These are phyloP conservation scores for Neodiprion virginianus DNA, from an alignment of 1,140 invertebrate species.

Conservation along the genomic window DNA sequence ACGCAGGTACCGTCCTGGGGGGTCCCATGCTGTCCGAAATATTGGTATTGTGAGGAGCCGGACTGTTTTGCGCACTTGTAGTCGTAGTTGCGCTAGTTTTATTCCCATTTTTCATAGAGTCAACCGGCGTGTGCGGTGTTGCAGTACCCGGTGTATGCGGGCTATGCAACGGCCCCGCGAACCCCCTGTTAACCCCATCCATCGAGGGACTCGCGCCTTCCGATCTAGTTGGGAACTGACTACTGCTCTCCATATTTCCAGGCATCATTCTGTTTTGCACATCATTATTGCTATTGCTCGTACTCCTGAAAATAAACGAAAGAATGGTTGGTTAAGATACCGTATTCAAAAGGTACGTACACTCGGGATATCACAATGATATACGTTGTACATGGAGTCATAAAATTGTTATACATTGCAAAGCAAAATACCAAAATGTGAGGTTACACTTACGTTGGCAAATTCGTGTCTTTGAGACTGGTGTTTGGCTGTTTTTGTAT, in stretches of 20 bases:
- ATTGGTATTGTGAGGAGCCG: conserved; percentile 50
- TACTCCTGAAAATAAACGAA: conserved; percentile 39
- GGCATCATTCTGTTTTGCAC: conserved; percentile 52
- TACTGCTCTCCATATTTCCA: conserved; percentile 46
- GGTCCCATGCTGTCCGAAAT: conserved; percentile 57
- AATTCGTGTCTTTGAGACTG: conserved; percentile 77
- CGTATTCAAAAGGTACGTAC: too few species aligned
- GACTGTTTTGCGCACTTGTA: conserved; percentile 57
- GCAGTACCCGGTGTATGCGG: conserved; percentile 59
- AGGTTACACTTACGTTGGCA: conserved; percentile 64
- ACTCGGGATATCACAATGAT: neutral
- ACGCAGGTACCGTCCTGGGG: conserved; percentile 55
- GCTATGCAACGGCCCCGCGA: conserved; percentile 54
- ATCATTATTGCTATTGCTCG: conserved; percentile 44
- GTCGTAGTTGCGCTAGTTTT: conserved; percentile 42
- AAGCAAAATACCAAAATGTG: conserved; percentile 22
- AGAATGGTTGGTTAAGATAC: conserved; percentile 6
- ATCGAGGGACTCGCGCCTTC: conserved; percentile 58
- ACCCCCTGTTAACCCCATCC: conserved; percentile 54
- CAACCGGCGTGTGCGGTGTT: conserved; percentile 49
- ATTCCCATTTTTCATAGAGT: conserved; percentile 37
- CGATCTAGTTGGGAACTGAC: conserved; percentile 49
- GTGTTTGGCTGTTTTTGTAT: conserved; percentile 97
- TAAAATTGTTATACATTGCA: conserved; percentile 7
- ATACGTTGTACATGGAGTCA: neutral